A percentile compares a stretch with the other conserved stretches of the same genome.
These are phyloP conservation scores for Phragmatobia fuliginosa DNA, from an alignment of 2,888 invertebrate species.

Conservation along the genomic window DNA sequence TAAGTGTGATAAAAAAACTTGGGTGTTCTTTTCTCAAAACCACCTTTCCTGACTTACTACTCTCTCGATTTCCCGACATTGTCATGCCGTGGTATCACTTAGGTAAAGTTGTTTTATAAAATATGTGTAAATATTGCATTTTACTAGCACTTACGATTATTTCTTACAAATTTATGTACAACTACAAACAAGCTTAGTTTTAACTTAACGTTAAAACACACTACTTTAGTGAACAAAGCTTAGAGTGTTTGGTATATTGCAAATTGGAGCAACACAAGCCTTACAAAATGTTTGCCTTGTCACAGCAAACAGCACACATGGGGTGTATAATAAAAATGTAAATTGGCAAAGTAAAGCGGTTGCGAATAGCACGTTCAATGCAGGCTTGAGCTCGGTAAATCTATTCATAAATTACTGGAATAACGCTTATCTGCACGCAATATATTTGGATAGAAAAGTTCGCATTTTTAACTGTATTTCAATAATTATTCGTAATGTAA, in stretches of 20 bases:
- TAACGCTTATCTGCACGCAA: constrained; percentile 61
- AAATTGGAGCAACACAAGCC: constrained; percentile 45
- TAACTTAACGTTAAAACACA: constrained; percentile 33
- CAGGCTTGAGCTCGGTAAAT: constrained; percentile 54
- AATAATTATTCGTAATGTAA: constrained; percentile 37
- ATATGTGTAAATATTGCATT: too few species aligned
- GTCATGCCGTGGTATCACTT: too few species aligned
- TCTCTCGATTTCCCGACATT: too few species aligned
- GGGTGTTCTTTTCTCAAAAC: too few species aligned
- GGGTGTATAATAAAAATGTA: constrained; percentile 67
- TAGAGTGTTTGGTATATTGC: constrained; percentile 29
- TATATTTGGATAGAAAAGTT: constrained; percentile 53
- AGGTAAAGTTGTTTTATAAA: too few species aligned
- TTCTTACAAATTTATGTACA: not conserved
- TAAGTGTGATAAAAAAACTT: too few species aligned
- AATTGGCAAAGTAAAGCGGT: constrained; percentile 63
- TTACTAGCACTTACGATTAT: too few species aligned
- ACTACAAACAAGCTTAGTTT: constrained; percentile 22
- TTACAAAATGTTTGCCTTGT: constrained; percentile 49
- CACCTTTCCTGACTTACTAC: too few species aligned
- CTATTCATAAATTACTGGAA: constrained; percentile 66
- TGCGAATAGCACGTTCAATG: constrained; percentile 53
- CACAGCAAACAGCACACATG: constrained; percentile 48
- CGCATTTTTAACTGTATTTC: constrained; percentile 35
- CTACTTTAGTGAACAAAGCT: constrained; percentile 31